phyloP scores from a whole-genome alignment of 2,797 vertebrate genomes.

The Danio choprae region DNA sequence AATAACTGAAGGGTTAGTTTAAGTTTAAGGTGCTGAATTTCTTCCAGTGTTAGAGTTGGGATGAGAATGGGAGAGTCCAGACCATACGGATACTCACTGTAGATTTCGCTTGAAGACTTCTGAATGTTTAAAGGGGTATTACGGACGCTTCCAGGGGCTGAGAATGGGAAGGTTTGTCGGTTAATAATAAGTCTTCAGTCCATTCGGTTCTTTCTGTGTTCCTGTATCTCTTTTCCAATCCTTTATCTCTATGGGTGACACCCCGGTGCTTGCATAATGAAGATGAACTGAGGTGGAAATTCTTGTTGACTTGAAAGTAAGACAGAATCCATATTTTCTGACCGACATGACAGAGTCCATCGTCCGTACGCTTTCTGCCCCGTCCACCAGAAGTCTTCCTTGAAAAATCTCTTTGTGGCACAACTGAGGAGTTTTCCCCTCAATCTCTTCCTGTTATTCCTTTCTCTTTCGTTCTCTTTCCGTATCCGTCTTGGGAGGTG shows the following conservation, averaged over 20 bases:
- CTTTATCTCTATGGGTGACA: slow-evolving; percentile 51
- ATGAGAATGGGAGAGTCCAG: not conserved
- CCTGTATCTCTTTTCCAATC: slow-evolving; percentile 37
- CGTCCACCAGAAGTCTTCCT: slow-evolving; percentile 50
- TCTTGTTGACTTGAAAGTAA: slow-evolving; percentile 35
- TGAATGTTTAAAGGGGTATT: not conserved
- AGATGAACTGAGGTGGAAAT: slow-evolving; percentile 60
- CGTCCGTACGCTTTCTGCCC: slow-evolving; percentile 46
- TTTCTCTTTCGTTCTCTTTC: slow-evolving; percentile 46
- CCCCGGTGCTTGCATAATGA: slow-evolving; percentile 62
- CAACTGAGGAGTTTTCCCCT: slow-evolving; percentile 33
- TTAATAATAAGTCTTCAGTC: slow-evolving; percentile 11
- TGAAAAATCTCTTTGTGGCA: slow-evolving; percentile 41
- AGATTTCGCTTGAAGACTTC: slow-evolving; percentile 35
- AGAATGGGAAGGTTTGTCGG: slow-evolving; percentile 20
- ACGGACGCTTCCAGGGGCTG: not conserved
- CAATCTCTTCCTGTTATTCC: slow-evolving; percentile 27
- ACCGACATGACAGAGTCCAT: slow-evolving; percentile 66
- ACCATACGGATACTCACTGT: not conserved
- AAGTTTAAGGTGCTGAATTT: slow-evolving; percentile 35
- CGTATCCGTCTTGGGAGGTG: slow-evolving; percentile 50
- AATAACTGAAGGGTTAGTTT: slow-evolving; percentile 10
- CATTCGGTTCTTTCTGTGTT: slow-evolving; percentile 7
- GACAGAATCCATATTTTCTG: slow-evolving; percentile 63
- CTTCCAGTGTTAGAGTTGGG: slow-evolving; percentile 39